Conservation (phyloP, 2,888 invertebrate genomes). For the Chydorus sphaericus region DNA sequence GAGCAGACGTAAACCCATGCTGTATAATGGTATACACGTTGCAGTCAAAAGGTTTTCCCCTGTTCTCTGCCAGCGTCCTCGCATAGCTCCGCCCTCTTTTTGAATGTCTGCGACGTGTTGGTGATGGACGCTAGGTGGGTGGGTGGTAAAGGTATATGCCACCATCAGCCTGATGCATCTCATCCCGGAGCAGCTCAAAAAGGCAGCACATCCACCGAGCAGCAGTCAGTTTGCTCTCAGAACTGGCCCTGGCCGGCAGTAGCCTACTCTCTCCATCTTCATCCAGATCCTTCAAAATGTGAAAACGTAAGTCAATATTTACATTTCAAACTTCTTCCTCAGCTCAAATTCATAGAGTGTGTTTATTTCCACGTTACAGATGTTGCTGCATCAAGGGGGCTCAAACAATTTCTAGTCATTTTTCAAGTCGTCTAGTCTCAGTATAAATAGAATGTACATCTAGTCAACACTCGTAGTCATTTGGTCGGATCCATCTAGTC, state of each 20-base stretch:
- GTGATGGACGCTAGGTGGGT: background rate
- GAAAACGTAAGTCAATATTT: too few relatives aligned
- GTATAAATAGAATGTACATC: background rate
- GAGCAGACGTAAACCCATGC: too few relatives aligned
- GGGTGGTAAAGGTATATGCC: background rate
- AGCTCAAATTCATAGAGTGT: too few relatives aligned
- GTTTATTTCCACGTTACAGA: too few relatives aligned
- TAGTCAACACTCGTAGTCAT: background rate
- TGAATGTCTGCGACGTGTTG: too few relatives aligned
- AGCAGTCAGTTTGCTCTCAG: background rate
- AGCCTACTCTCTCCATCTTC: too few relatives aligned
- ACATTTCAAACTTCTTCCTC: too few relatives aligned
- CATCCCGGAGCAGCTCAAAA: background rate
- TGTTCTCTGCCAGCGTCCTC: too few relatives aligned
- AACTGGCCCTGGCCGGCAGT: background rate
- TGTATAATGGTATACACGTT: background rate
- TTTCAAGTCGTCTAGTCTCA: background rate
- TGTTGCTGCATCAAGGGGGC: too few relatives aligned
- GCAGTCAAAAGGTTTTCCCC: background rate
- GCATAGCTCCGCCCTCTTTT: too few relatives aligned
- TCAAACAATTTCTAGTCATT: background rate
- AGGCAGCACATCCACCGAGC: background rate
- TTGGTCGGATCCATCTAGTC: background rate
- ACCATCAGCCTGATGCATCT: background rate
- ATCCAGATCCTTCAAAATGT: too few relatives aligned